A percentile compares a stretch with the other conserved stretches of the same genome.
Conservation (phyloP, 64 coral and sea anemone genomes). For the Cladopsammia gracilis region DNA sequence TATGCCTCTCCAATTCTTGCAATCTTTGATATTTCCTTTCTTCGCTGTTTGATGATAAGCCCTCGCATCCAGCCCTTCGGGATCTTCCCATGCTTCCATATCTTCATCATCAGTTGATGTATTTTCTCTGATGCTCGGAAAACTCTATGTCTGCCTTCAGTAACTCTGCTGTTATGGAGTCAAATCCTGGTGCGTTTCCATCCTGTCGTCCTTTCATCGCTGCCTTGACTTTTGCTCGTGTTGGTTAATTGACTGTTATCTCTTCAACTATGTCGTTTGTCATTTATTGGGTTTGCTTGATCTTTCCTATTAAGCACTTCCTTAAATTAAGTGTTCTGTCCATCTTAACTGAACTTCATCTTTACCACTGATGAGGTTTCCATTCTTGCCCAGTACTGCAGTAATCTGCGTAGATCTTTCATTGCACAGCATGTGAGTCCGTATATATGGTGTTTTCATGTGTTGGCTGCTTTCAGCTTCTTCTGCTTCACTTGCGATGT, state of each 20-base stretch:
- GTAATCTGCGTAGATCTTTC: slow-evolving; percentile 26
- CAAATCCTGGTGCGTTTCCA: background rate
- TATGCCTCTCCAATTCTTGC: slow-evolving; percentile 34
- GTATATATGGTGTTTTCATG: background rate
- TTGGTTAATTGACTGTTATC: slow-evolving; percentile 12
- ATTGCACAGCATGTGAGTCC: slow-evolving; percentile 22
- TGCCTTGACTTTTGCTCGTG: background rate
- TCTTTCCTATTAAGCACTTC: slow-evolving; percentile 27
- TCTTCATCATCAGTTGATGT: background rate
- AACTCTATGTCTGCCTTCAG: slow-evolving; percentile 6
- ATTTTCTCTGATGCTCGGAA: background rate
- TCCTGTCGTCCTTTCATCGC: background rate
- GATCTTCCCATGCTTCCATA: background rate
- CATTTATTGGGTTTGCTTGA: background rate
- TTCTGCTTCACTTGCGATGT: background rate
- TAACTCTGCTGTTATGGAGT: slow-evolving; percentile 14
- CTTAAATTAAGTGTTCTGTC: slow-evolving; percentile 27
- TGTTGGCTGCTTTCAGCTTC: slow-evolving; percentile 19
- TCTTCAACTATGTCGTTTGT: slow-evolving; percentile 6
- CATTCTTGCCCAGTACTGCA: slow-evolving; percentile 20
- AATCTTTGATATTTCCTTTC: slow-evolving; percentile 56
- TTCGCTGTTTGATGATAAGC: slow-evolving; percentile 41
- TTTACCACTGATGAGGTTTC: too few relatives aligned
- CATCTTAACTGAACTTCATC: slow-evolving; percentile 26
- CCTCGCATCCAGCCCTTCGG: slow-evolving; percentile 18